These are phyloP conservation scores for Acrobasis suavella DNA, from an alignment of 2,888 invertebrate species.

Conservation along the genomic window DNA sequence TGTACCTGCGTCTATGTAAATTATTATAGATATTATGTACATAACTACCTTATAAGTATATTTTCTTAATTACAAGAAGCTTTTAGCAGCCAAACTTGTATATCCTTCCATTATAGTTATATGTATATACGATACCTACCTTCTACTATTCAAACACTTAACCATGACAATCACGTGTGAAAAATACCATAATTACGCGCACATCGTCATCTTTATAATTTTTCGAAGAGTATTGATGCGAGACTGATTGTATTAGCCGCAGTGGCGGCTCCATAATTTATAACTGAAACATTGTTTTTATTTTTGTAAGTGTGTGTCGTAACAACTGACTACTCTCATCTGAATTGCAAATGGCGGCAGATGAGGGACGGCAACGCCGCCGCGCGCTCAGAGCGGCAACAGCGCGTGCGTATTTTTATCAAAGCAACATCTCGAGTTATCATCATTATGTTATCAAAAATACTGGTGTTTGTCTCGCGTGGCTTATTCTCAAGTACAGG, in stretches of 20 bases:
- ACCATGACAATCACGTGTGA: no score
- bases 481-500: constrained; percentile 21
- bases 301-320: constrained; percentile 69
- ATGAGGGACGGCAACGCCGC: constrained; percentile 60
- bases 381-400: constrained; percentile 61
- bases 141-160: no score
- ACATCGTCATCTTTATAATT: no score
- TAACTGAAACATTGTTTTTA: constrained; percentile 68
- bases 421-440: constrained; percentile 54
- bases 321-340: constrained; percentile 56
- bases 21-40: no score
- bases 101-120: no score
- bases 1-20: no score
- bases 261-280: constrained; percentile 48
- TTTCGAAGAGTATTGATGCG: constrained; percentile 42
- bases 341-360: constrained; percentile 72
- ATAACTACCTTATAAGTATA: no score
- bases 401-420: constrained; percentile 72
- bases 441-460: constrained; percentile 62
- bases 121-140: no score
- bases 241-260: constrained; percentile 45
- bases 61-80: no score
- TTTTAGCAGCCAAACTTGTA: no score
- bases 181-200: no score
- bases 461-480: constrained; percentile 36